Evolutionary conservation across 2,797 vertebrate species (phyloP).

Genomic region (Zonotrichia albicollis): DNA sequence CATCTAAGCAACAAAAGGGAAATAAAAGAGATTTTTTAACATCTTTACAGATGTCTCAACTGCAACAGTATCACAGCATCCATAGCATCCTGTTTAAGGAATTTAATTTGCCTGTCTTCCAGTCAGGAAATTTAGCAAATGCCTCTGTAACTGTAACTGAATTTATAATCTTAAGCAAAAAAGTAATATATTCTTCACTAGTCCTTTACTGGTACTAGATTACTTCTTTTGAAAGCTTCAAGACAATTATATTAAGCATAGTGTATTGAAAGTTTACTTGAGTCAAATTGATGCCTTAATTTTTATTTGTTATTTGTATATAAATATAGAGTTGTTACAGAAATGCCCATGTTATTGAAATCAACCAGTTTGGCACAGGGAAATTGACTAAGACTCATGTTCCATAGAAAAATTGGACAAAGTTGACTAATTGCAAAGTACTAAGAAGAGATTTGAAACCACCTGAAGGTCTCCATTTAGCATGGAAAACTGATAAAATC

Average conservation of each 20-base stretch:
- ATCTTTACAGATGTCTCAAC: neutral
- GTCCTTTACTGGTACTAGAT: neutral
- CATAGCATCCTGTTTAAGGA: neutral
- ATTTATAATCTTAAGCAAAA: neutral
- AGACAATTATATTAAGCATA: rapidly evolving
- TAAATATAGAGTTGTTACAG: neutral
- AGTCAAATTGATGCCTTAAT: neutral
- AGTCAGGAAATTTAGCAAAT: neutral
- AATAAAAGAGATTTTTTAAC: neutral
- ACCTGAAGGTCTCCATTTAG: neutral
- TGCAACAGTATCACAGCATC: neutral
- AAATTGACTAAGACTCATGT: neutral
- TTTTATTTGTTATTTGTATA: neutral
- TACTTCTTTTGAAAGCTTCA: neutral
- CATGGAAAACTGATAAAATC: neutral
- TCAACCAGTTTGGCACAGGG: neutral
- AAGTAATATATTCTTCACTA: neutral
- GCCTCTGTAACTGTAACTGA: neutral
- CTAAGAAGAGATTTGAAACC: neutral
- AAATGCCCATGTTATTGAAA: neutral
- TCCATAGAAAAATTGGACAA: neutral
- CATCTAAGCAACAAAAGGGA: neutral
- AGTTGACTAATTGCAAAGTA: rapidly evolving
- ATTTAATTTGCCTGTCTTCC: neutral
- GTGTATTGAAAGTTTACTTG: neutral